Evolutionary conservation across 2,113 vertebrate genomes (phyloP).

Genomic region (Anseranas semipalmata): DNA sequence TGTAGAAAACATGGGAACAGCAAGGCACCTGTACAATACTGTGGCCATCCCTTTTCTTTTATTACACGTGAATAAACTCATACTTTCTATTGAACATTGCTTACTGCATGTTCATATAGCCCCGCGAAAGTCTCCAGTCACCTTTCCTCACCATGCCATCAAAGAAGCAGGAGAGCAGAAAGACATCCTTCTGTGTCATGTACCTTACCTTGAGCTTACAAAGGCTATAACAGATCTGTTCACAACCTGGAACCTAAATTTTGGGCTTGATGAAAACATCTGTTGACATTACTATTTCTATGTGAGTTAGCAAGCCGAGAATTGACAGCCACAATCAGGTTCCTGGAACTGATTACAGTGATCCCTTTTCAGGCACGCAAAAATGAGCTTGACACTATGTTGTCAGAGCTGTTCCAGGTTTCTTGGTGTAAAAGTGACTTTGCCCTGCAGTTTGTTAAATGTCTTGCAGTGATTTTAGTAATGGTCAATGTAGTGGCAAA

Average conservation of each 20-base stretch:
- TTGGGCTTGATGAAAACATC: neutral
- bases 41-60: neutral
- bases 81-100: neutral
- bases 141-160: neutral
- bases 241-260: neutral
- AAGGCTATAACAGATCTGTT: neutral
- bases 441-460: constrained; percentile 29
- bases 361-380: neutral
- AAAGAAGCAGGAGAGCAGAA: neutral
- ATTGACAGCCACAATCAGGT: neutral
- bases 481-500: constrained; percentile 57
- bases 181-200: neutral
- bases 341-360: neutral
- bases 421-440: constrained; percentile 12
- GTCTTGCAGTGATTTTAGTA: constrained; percentile 39
- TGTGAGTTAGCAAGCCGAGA: neutral
- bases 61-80: neutral
- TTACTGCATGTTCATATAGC: neutral
- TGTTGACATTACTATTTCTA: neutral
- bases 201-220: neutral
- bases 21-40: neutral
- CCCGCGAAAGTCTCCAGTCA: neutral
- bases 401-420: constrained; percentile 2
- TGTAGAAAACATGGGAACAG: neutral
- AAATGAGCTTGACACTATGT: neutral